Evolutionary conservation across 2,113 vertebrate genomes (phyloP).

Genomic region (Brachypteracias leptosomus): DNA sequence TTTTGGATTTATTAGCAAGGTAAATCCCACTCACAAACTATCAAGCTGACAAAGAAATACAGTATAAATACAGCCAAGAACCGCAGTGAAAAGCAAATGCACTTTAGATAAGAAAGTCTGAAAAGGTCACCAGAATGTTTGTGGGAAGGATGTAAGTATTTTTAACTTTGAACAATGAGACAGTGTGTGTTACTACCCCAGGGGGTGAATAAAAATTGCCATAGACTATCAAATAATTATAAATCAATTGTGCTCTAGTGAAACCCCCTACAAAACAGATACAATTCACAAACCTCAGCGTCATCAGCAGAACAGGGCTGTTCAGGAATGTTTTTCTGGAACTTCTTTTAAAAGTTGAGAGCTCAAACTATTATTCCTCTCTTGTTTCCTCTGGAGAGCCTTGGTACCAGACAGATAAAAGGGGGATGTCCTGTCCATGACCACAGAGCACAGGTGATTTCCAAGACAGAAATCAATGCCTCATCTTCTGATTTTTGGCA

Average conservation of each 20-base stretch:
- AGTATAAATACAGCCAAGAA: not conserved
- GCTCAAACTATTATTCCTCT: not conserved
- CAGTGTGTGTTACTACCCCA: not conserved
- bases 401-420: not conserved
- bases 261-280: not conserved
- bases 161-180: not conserved
- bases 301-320: not conserved
- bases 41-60: not conserved
- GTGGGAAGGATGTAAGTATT: not conserved
- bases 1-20: not conserved
- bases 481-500: not conserved
- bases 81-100: not conserved
- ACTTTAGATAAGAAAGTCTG: not conserved
- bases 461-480: not conserved
- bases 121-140: slow-evolving; percentile 16
- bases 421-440: not conserved
- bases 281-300: not conserved
- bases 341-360: not conserved
- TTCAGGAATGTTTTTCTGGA: not conserved
- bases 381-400: not conserved
- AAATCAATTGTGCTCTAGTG: not conserved
- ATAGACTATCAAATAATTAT: not conserved
- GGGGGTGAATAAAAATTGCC: not conserved
- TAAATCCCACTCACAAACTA: not conserved
- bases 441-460: not conserved